Percentiles rank a stretch among this genome's conserved stretches.
These are phyloP conservation scores for Scytalopus superciliaris DNA, from an alignment of 2,113 vertebrate genomes.

Conservation along the genomic window DNA sequence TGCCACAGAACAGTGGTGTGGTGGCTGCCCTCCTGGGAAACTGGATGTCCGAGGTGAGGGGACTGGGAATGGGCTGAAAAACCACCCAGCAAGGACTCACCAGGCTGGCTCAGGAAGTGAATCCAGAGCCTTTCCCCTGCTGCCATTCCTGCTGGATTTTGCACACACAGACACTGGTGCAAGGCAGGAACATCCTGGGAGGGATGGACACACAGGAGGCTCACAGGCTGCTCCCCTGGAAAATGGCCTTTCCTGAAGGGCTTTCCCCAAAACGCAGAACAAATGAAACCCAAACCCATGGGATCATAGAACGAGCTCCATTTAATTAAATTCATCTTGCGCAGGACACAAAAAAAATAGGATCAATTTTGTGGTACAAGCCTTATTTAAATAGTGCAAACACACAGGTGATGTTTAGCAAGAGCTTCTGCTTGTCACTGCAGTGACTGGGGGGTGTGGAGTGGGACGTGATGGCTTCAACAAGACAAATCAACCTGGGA, in stretches of 20 bases:
- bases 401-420: not conserved
- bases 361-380: not conserved
- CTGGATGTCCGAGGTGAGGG: not conserved
- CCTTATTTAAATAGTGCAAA: not conserved
- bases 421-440: not conserved
- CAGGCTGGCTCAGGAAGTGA: not conserved
- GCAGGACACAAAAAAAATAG: not conserved
- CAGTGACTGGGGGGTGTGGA: not conserved
- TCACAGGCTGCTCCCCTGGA: no score
- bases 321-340: not conserved
- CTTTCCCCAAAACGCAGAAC: not conserved
- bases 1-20: not conserved
- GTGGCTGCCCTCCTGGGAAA: not conserved
- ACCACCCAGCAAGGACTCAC: not conserved
- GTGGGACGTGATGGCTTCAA: fast-evolving
- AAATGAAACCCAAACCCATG: not conserved
- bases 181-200: not conserved
- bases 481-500: not conserved
- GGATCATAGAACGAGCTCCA: not conserved
- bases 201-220: not conserved
- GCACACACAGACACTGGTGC: not conserved
- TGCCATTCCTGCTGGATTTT: not conserved
- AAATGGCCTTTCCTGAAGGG: not conserved
- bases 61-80: not conserved
- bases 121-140: not conserved